Evolutionary conservation across 2,113 vertebrate species (phyloP).

Genomic region (Dasyurus viverrinus): DNA sequence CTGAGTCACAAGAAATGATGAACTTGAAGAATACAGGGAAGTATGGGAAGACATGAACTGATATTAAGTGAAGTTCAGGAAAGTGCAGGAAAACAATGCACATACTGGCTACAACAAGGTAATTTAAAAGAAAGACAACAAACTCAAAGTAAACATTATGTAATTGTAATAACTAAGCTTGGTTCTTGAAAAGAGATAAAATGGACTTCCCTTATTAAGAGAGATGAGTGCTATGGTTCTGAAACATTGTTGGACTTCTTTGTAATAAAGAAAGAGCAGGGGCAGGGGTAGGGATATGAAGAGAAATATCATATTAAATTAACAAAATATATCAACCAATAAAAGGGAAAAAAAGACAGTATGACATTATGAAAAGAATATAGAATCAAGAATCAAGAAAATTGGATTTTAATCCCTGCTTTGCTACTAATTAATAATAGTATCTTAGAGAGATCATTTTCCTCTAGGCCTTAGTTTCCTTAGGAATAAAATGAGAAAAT

Average conservation of each 20-base stretch:
- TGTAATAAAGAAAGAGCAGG: neutral
- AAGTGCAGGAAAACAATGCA: neutral
- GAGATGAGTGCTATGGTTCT: neutral
- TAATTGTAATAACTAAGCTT: neutral
- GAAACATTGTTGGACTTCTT: neutral
- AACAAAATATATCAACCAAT: neutral
- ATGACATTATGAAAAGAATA: neutral
- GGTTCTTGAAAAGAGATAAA: neutral
- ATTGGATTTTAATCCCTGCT: neutral
- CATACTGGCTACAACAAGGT: neutral
- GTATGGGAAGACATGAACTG: neutral
- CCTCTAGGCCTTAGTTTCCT: neutral
- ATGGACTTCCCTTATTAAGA: neutral
- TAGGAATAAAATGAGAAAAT: neutral
- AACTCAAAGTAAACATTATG: neutral
- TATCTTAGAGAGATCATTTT: neutral
- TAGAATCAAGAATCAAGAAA: neutral
- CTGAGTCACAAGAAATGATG: neutral
- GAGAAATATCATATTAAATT: neutral
- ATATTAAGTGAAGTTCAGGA: neutral
- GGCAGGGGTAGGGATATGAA: neutral
- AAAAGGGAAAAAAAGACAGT: neutral
- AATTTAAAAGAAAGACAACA: neutral
- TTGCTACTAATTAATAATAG: neutral
- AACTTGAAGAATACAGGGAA: neutral